Conservation (phyloP, 2,113 vertebrate genomes). For the Nyctereutes procyonoides region DNA sequence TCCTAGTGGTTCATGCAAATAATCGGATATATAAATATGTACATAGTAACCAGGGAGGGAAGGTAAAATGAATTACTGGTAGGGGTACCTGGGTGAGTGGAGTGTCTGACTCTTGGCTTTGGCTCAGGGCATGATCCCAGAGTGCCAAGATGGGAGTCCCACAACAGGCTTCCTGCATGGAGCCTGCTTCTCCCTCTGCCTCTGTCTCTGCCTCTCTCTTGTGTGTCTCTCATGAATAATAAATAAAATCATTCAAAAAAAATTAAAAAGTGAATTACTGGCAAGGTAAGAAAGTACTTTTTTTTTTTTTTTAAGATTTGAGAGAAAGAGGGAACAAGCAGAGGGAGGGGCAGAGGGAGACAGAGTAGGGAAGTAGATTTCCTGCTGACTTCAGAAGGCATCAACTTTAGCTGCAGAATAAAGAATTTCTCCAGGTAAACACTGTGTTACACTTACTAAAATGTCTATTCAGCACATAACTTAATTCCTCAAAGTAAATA, state of each 20-base stretch:
- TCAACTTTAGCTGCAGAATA: neutral
- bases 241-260: neutral
- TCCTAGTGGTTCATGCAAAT: neutral
- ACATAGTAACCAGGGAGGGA: neutral
- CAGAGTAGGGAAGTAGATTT: neutral
- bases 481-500: constrained; percentile 17
- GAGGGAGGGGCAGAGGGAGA: neutral
- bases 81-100: neutral
- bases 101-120: neutral
- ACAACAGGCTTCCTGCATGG: too few species aligned
- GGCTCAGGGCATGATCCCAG: neutral
- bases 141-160: too few species aligned
- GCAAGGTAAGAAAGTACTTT: neutral
- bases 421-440: constrained; percentile 22
- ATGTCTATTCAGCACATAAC: neutral
- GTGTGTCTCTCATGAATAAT: neutral
- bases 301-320: neutral
- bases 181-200: neutral
- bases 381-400: neutral
- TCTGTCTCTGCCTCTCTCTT: too few species aligned
- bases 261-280: neutral
- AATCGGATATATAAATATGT: neutral
- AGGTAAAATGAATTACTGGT: neutral
- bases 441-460: neutral
- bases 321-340: neutral